Evolutionary conservation across 2,113 vertebrate species (phyloP).

Genomic region (Crotalus viridis): DNA sequence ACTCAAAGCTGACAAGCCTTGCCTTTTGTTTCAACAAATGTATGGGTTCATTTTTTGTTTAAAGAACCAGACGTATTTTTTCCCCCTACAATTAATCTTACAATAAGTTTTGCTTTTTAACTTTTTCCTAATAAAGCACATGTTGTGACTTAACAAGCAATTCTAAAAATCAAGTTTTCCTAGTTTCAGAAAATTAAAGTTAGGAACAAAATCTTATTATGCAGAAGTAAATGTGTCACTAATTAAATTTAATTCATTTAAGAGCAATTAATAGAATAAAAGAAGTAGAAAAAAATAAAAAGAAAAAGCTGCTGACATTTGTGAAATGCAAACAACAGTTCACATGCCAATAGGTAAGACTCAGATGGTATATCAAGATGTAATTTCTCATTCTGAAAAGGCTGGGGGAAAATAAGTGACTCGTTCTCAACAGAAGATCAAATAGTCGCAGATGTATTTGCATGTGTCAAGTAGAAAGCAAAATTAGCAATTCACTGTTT

Average conservation of each 20-base stretch:
- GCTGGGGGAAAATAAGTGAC: conserved; percentile 59
- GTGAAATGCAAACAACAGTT: conserved; percentile 50
- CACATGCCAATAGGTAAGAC: conserved; percentile 25
- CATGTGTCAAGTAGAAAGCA: conserved; percentile 48
- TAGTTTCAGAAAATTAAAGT: conserved; percentile 30
- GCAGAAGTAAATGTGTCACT: conserved; percentile 60
- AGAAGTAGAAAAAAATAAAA: background rate
- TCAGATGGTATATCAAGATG: conserved; percentile 39
- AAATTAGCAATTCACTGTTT: conserved; percentile 57
- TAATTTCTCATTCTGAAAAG: conserved; percentile 51
- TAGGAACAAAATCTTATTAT: conserved; percentile 37
- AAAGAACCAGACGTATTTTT: conserved; percentile 20
- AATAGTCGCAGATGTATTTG: conserved; percentile 46
- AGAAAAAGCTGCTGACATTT: conserved; percentile 49
- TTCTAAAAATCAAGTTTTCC: conserved; percentile 46
- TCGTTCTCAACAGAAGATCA: conserved; percentile 52
- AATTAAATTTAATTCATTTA: conserved; percentile 72
- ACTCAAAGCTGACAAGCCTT: background rate
- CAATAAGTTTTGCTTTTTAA: conserved; percentile 38
- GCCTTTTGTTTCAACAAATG: background rate
- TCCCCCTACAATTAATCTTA: background rate
- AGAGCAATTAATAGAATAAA: conserved; percentile 52
- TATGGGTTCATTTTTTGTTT: conserved; percentile 9
- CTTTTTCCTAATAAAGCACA: conserved; percentile 33
- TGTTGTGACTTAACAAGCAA: conserved; percentile 44